A percentile compares a stretch with the other conserved stretches of the same genome.
Evolutionary conservation across 1,140 invertebrate genomes (phyloP).

Genomic region (Drosophila cardini): DNA sequence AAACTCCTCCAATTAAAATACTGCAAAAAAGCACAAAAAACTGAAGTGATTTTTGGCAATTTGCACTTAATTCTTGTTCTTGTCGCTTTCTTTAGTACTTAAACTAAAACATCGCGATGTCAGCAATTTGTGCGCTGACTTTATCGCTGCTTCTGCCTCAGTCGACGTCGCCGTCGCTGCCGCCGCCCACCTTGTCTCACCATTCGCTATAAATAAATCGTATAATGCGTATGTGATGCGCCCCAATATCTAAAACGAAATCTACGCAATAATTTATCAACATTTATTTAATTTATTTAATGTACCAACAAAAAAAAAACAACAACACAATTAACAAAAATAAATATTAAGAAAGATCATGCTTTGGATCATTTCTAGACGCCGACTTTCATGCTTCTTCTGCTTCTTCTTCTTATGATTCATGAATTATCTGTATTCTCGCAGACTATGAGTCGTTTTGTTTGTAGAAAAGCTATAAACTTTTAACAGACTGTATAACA

Average conservation of each 20-base stretch:
- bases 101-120: conserved; percentile 7
- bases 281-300: conserved; percentile 25
- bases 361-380: neutral
- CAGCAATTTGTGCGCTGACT: neutral
- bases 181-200: conserved; percentile 17
- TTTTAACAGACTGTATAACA: too few relatives aligned
- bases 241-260: conserved; percentile 38
- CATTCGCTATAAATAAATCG: conserved; percentile 52
- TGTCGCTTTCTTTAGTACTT: conserved; percentile 11
- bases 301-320: conserved; percentile 3
- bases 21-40: conserved; percentile 8
- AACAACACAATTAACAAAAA: neutral
- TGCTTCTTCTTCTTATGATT: neutral
- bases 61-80: conserved; percentile 28
- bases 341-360: neutral
- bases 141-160: neutral
- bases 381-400: neutral
- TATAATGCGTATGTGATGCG: conserved; percentile 20
- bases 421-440: neutral
- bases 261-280: conserved; percentile 19
- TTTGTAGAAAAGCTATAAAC: too few relatives aligned
- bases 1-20: conserved; percentile 43
- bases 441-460: too few relatives aligned
- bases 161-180: neutral
- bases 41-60: conserved; percentile 9